Base-by-base conservation (phyloP, 2,797 vertebrate genomes). In the Gila robusta region DNA sequence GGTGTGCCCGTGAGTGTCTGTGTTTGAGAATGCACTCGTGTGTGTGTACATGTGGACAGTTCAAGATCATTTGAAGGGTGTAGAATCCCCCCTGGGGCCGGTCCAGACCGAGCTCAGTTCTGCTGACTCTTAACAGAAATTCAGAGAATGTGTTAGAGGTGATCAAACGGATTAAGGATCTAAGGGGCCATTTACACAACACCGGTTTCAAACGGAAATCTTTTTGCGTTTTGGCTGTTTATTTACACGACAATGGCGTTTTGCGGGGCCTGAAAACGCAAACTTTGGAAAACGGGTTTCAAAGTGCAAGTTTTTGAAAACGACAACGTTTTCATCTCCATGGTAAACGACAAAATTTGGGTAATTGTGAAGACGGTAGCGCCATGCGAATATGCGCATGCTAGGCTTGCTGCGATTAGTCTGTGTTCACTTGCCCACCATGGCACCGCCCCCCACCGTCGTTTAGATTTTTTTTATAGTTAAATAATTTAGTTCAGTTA, bases 1-100 rank as follows among this genome's bases (percentile, higher is more conserved):
- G 49, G 76, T 69, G 83, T 44, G 23, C 41, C 23, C 4, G 2
- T 39, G 82, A 54, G 47, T 35, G n/a, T 83, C 56, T 76, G 44
- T 76, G 59, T 47, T 47, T 21, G 62, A 77, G 62, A n/a, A 69
- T 39, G 59, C 72, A 67, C 23, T 74, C 12, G 49, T 70, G 72
- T 66, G 81, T 71, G 69, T 66, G 5, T 72, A 62, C 37, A 41
- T 77, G 77, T 72, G 83, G 83, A 79, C 77, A 85, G 54, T 79
- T 79, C 83, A 85, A 85, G 77, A 85, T 85, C 83, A 85, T 79
- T 59, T 79, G 77, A 85, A 85, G 83, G 83, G 77, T 85, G 76
- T 72, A 72, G 83, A 79, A 62, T 47, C 66, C 37, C 77, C 52
- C 67, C 77, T 64, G 39, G 83, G 77, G 67, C 39, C 1, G 28